Base-by-base conservation (phyloP, 2,113 vertebrate species). In the Microtus richardsoni region DNA sequence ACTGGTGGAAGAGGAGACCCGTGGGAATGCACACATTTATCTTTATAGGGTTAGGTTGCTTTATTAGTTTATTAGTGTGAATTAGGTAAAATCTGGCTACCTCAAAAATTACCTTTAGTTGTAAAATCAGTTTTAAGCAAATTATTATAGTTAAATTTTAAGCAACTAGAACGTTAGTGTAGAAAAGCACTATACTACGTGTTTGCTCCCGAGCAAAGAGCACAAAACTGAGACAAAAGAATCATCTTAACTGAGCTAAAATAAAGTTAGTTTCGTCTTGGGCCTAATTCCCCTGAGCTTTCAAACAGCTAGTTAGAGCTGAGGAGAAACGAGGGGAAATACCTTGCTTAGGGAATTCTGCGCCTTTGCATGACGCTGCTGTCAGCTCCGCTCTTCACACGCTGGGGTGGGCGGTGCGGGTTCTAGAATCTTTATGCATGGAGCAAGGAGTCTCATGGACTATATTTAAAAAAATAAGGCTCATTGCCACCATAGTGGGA, bases 191-290 rank as follows among this genome's bases (percentile, higher is more conserved):
- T 30, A 47, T n/a, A 33, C 66, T 28, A 4, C 7, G 6, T 49
- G 22, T 21, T 70, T 75, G 47, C 22, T 89, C 74, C 47, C 5
- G 7, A 89, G 41, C 66, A 94, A 33, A 88, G 28, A 49, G 12
- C 26, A 17, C 58, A 97, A 39, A 73, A 52, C 0, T 6, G 39
- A 90, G 70, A 89, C 41, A 87, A 28, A 91, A 95, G 95, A 83
- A 70, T 4, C 39, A 79, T 44, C 52, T 22, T 39, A 79, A 39
- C 36, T 66, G 85, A 82, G 47, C 58, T 77, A 87, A 91, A 88
- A 97, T 39, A 89, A 41, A 90, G 62, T 49, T n/a, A 89, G 22
- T 82, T 93, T 93, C 66, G 44, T 85, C 89, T 95, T 49, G 33
- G 60, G 44, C 33, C 84, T 88, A 39, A 89, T 78, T 90, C 80